These are phyloP conservation scores for Lophotis ruficrista DNA, from an alignment of 2,113 vertebrate genomes.

Conservation along the genomic window DNA sequence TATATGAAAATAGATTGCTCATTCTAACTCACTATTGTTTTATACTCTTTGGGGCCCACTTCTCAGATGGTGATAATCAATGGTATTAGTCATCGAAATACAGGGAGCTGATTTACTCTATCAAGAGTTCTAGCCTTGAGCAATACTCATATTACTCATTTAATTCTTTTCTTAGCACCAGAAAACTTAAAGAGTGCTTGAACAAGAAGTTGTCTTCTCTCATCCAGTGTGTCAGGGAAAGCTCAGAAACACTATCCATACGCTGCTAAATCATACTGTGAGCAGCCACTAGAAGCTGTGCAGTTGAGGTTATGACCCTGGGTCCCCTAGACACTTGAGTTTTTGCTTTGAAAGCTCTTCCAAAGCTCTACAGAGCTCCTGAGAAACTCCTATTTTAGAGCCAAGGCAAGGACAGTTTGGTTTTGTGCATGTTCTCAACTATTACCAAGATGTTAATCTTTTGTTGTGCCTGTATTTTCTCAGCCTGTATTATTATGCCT, in stretches of 20 bases:
- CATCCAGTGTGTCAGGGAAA: not conserved
- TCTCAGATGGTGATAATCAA: conserved; percentile 32
- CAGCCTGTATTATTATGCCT: not conserved
- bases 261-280: not conserved
- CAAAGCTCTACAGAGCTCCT: not conserved
- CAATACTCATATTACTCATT: not conserved
- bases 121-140: not conserved
- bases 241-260: not conserved
- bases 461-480: not conserved
- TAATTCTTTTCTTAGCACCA: not conserved
- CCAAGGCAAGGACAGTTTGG: not conserved
- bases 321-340: not conserved
- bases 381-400: not conserved
- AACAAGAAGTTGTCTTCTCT: not conserved
- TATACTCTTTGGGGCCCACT: conserved; percentile 25
- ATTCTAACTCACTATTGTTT: conserved; percentile 49
- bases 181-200: not conserved
- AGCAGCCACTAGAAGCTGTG: not conserved
- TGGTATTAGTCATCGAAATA: conserved; percentile 15
- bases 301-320: not conserved
- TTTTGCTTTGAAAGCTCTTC: not conserved
- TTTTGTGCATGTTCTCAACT: not conserved
- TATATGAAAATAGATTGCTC: conserved; percentile 66
- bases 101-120: not conserved
- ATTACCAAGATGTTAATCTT: not conserved